A percentile compares a stretch with the other conserved stretches of the same genome.
phyloP scores from a whole-genome alignment of 2,797 vertebrate genomes.

The Poeciliopsis turneri region DNA sequence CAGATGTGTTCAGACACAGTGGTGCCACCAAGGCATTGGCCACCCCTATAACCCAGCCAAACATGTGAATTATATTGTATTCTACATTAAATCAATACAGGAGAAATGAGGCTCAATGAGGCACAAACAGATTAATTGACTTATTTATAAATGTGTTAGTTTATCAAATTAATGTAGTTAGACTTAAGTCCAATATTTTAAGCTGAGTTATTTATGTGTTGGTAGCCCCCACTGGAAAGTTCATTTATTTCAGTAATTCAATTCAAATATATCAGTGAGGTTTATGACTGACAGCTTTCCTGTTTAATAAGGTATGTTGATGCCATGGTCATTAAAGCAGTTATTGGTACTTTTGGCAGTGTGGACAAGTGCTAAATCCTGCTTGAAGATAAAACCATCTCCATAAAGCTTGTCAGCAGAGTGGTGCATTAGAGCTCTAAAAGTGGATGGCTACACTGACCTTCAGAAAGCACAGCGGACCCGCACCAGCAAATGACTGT shows the following conservation, averaged over 20 bases:
- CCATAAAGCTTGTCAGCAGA: slow-evolving; percentile 6
- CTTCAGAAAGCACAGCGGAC: background rate
- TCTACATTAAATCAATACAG: background rate
- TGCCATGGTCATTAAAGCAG: background rate
- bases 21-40: background rate
- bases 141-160: background rate
- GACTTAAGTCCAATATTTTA: background rate
- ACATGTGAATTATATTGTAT: background rate
- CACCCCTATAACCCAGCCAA: background rate
- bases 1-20: background rate
- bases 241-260: background rate
- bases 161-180: background rate
- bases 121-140: background rate
- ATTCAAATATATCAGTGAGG: background rate
- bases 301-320: background rate
- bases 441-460: background rate
- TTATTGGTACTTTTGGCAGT: slow-evolving; percentile 3
- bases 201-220: background rate
- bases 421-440: background rate
- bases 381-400: slow-evolving; percentile 9
- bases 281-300: background rate
- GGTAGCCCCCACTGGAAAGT: background rate
- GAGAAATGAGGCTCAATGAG: background rate
- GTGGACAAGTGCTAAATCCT: background rate
- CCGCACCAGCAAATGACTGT: background rate